Conservation (phyloP, 2,797 vertebrate species). For the Rachycentron canadum region DNA sequence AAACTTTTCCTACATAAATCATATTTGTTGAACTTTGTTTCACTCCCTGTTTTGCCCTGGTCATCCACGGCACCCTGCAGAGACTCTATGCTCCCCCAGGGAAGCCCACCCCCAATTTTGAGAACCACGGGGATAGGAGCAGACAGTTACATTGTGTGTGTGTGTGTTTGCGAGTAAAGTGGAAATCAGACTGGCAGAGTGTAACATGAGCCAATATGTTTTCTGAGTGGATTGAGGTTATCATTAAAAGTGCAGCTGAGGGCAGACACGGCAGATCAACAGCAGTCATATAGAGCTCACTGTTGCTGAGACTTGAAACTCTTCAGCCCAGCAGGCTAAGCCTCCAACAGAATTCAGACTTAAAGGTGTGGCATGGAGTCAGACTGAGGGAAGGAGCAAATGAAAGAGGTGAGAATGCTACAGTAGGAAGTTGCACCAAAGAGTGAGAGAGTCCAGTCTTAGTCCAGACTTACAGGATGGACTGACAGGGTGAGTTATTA, state of each 20-base stretch:
- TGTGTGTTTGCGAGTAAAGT: constrained; percentile 29
- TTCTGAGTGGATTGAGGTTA: constrained; percentile 41
- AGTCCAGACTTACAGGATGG: not conserved
- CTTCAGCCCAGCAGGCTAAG: constrained; percentile 40
- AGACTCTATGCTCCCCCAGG: too few relatives aligned
- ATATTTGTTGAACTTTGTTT: not conserved
- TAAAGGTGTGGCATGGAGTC: constrained; percentile 25
- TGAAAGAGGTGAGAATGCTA: constrained; percentile 25
- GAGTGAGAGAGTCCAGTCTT: not conserved
- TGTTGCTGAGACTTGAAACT: constrained; percentile 36
- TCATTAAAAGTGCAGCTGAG: constrained; percentile 45
- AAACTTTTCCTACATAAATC: not conserved
- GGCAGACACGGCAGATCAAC: constrained; percentile 47
- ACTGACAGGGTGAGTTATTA: not conserved
- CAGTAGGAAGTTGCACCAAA: constrained; percentile 9
- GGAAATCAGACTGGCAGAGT: constrained; percentile 32
- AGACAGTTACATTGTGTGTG: not conserved
- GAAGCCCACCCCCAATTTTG: not conserved
- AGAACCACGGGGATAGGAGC: not conserved
- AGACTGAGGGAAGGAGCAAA: constrained; percentile 19
- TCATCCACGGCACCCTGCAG: not conserved
- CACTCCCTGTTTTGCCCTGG: not conserved
- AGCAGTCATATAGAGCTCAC: constrained; percentile 20
- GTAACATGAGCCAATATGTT: constrained; percentile 42
- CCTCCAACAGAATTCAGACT: constrained; percentile 39